phyloP scores from a whole-genome alignment of 2,797 vertebrate genomes.

The Rhinichthys osculus region DNA sequence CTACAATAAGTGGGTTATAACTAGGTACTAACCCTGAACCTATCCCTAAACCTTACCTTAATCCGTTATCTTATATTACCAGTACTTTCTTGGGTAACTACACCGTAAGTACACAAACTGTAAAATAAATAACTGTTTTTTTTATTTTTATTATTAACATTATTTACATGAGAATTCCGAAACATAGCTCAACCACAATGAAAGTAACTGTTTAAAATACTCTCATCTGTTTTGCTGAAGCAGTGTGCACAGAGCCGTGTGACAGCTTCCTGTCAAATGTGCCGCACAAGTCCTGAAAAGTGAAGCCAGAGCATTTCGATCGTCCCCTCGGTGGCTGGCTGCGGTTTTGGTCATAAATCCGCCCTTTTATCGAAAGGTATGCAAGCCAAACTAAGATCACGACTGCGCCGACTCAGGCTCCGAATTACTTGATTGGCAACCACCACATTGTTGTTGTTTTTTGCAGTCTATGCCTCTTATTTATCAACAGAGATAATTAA shows the following conservation, averaged over 20 bases:
- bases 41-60: too few species aligned
- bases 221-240: slow-evolving; percentile 1
- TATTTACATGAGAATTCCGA: not conserved
- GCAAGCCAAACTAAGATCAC: not conserved
- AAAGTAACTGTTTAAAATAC: not conserved
- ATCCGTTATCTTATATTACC: too few species aligned
- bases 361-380: not conserved
- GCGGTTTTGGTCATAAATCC: not conserved
- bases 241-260: not conserved
- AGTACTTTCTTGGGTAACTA: too few species aligned
- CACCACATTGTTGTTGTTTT: too few species aligned
- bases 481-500: not conserved
- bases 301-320: not conserved
- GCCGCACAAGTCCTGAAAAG: not conserved
- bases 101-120: too few species aligned
- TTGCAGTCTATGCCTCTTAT: not conserved
- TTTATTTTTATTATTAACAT: too few species aligned
- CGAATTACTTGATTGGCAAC: too few species aligned
- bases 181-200: not conserved
- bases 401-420: too few species aligned
- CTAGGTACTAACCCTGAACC: too few species aligned
- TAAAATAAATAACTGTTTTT: too few species aligned
- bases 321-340: not conserved
- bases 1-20: too few species aligned
- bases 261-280: not conserved